Percentiles rank a stretch among this genome's conserved stretches.
phyloP scores from a whole-genome alignment of 2,113 vertebrate genomes.

The Nannobrachium achirus region DNA sequence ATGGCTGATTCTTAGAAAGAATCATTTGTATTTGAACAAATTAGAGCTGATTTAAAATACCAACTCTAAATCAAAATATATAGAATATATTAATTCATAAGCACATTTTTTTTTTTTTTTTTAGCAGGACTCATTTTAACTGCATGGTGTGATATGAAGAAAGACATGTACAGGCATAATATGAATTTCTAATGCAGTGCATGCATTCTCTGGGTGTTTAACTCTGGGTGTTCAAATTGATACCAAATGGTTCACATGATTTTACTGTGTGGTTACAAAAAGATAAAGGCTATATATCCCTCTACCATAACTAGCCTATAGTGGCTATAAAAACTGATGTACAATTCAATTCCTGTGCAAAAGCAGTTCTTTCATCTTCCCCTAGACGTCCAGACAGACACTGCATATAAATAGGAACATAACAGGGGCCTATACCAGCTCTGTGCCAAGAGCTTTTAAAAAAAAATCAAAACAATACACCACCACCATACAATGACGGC shows the following conservation, averaged over 20 bases:
- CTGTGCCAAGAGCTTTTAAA: constrained; percentile 54
- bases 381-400: constrained; percentile 72
- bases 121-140: no score
- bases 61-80: background rate
- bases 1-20: background rate
- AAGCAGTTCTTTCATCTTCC: constrained; percentile 61
- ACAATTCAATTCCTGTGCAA: constrained; percentile 57
- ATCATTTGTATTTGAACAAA: constrained; percentile 8
- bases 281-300: no score
- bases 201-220: no score
- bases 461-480: constrained; percentile 74
- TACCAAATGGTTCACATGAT: no score
- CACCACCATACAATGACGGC: constrained; percentile 69
- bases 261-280: no score
- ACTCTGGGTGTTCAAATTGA: no score
- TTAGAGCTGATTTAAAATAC: no score
- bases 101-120: background rate
- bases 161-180: no score
- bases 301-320: no score
- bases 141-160: no score
- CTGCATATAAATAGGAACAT: constrained; percentile 73
- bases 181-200: no score
- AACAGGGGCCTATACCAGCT: constrained; percentile 62
- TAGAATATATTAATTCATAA: background rate
- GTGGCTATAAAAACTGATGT: constrained; percentile 23